Conservation (phyloP, 2,113 vertebrate species). For the Heterotis niloticus region DNA sequence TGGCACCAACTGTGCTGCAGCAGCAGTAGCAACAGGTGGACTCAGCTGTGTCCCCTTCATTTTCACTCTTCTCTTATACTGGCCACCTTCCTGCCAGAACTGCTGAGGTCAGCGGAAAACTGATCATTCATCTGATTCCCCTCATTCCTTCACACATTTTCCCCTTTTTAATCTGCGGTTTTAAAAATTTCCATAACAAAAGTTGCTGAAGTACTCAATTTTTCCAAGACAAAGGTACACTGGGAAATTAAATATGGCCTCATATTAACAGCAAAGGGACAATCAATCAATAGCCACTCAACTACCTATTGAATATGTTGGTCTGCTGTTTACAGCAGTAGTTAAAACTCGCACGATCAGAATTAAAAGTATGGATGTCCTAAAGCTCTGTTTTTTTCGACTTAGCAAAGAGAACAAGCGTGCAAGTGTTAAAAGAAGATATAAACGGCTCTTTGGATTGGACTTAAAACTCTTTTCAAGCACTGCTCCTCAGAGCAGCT, state of each 20-base stretch:
- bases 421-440: neutral
- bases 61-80: conserved; percentile 40
- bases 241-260: neutral
- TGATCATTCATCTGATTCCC: neutral
- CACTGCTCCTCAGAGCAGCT: neutral
- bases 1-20: neutral
- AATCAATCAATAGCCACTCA: too few relatives aligned
- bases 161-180: neutral
- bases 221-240: neutral
- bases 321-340: neutral
- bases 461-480: neutral
- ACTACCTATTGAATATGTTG: too few relatives aligned
- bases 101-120: conserved; percentile 68
- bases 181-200: conserved; percentile 29
- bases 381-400: neutral
- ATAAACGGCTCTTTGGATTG: neutral
- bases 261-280: neutral
- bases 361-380: neutral
- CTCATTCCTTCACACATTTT: neutral
- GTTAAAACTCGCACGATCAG: neutral
- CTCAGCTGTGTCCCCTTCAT: conserved; percentile 21
- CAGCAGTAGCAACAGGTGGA: conserved; percentile 9
- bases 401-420: neutral
- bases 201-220: conserved; percentile 27
- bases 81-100: conserved; percentile 33